Evolutionary conservation across 2,113 vertebrate genomes (phyloP).

Genomic region (Cyphomyrus discorhynchus): DNA sequence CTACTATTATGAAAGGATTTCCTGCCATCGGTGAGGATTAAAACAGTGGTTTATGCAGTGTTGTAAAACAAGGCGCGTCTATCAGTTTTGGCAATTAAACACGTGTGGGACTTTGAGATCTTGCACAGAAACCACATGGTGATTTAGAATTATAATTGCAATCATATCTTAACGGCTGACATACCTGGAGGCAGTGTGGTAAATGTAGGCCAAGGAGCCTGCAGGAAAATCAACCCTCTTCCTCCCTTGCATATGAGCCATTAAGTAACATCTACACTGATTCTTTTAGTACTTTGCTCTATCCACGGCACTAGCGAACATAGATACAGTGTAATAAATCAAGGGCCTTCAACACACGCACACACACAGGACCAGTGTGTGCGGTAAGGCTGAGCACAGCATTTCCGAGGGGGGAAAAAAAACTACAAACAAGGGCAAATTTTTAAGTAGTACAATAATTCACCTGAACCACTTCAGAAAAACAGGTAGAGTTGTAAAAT

Average conservation of each 20-base stretch:
- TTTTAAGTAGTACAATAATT: not conserved
- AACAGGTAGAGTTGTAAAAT: not conserved
- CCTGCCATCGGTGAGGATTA: not conserved
- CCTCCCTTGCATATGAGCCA: not conserved
- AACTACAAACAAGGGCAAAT: not conserved
- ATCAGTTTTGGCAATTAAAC: not conserved
- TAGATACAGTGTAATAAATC: not conserved
- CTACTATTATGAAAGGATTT: not conserved
- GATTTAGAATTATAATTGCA: not conserved
- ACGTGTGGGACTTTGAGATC: not conserved
- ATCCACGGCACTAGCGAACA: not conserved
- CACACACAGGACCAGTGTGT: not conserved
- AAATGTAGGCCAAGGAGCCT: not conserved
- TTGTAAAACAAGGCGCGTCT: not conserved
- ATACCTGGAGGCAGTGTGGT: not conserved
- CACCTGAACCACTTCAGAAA: not conserved
- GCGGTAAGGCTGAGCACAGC: not conserved
- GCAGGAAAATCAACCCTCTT: not conserved
- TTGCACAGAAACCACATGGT: not conserved
- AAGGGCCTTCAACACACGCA: not conserved
- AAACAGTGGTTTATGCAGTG: not conserved
- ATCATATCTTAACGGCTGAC: not conserved
- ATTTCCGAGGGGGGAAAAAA: not conserved
- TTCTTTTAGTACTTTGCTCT: not conserved
- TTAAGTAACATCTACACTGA: not conserved